phyloP scores from a whole-genome alignment of 2,888 invertebrate genomes.

The Oligia latruncula region DNA sequence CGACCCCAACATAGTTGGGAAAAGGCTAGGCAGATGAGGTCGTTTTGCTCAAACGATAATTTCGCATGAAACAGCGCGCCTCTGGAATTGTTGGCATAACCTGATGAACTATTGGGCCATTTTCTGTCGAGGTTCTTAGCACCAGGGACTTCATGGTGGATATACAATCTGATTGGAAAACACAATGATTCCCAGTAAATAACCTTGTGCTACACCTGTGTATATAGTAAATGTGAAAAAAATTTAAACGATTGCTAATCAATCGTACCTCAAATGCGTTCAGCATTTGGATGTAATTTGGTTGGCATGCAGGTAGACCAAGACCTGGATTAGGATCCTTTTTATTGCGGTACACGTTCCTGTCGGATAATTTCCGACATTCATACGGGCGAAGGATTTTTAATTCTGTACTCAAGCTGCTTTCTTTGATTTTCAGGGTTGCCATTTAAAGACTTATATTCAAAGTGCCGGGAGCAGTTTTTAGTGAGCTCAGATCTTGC shows the following conservation, averaged over 20 bases:
- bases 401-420: neutral
- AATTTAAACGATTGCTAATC: no score
- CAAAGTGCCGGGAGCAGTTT: constrained; percentile 96
- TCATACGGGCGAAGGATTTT: neutral
- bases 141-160: neutral
- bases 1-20: no score
- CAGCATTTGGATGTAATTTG: neutral
- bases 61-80: neutral
- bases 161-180: neutral
- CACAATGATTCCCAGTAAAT: neutral
- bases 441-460: constrained; percentile 96
- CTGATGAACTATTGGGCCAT: neutral
- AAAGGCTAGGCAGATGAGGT: no score
- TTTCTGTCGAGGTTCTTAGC: neutral
- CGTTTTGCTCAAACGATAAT: neutral
- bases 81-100: neutral
- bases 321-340: neutral
- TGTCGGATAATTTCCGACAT: neutral
- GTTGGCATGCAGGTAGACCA: neutral
- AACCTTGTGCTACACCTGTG: neutral
- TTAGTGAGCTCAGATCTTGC: constrained; percentile 98
- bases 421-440: constrained; percentile 91
- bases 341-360: neutral
- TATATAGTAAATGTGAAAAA: neutral
- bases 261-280: neutral